phyloP scores from a whole-genome alignment of 2,113 vertebrate genomes.

The Mohoua ochrocephala region DNA sequence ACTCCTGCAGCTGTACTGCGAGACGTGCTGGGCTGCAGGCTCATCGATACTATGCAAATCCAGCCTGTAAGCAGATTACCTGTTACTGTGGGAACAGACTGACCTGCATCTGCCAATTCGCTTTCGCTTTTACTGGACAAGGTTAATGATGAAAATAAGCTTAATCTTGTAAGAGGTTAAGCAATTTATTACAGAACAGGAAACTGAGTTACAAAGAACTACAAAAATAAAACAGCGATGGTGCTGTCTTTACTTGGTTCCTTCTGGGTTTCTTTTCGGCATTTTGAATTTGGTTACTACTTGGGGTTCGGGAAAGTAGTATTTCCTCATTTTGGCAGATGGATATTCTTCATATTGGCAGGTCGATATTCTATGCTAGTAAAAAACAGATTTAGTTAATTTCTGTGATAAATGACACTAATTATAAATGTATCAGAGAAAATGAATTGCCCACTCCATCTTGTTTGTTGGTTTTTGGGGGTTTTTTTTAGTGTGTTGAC shows the following conservation, averaged over 20 bases:
- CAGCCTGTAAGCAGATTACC: neutral
- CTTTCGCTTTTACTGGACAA: slow-evolving; percentile 16
- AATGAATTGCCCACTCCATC: neutral
- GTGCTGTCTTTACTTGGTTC: neutral
- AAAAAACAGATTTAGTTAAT: neutral
- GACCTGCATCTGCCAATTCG: neutral
- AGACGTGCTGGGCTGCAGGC: neutral
- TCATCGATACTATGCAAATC: neutral
- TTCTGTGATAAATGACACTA: neutral
- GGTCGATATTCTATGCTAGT: neutral
- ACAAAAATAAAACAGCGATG: neutral
- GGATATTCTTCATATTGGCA: neutral
- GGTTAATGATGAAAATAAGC: neutral
- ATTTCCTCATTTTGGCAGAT: neutral
- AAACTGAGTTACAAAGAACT: neutral
- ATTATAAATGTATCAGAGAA: neutral
- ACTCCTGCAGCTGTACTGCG: neutral
- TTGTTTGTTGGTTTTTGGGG: neutral
- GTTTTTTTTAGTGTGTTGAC: neutral
- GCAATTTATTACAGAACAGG: neutral
- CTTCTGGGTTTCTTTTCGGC: neutral
- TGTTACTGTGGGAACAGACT: neutral
- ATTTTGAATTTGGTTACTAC: neutral
- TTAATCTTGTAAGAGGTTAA: neutral
- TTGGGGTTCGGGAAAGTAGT: neutral